A percentile compares a stretch with the other conserved stretches of the same genome.
Conservation (phyloP, 64 coral and sea anemone species). For the Trachythela sp. region DNA sequence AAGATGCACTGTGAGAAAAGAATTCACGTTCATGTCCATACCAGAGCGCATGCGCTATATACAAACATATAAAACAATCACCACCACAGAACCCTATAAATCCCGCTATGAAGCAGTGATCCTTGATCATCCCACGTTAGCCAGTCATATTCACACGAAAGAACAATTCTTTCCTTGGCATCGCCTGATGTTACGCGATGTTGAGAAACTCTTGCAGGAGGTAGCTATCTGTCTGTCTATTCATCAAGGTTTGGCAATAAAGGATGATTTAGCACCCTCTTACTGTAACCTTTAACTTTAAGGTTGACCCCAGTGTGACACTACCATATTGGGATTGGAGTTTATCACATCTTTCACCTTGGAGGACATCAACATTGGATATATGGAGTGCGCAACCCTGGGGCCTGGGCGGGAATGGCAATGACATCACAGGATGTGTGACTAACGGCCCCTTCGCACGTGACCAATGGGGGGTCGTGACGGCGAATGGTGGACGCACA, state of each 20-base stretch:
- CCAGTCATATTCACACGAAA: conserved; percentile 12
- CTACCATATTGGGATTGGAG: conserved; percentile 10
- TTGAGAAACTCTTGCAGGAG: conserved; percentile 24
- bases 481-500: not conserved
- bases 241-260: not conserved
- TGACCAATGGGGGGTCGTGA: not conserved
- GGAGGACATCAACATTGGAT: not conserved
- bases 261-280: no score
- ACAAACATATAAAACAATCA: not conserved
- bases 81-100: not conserved
- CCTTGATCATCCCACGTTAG: not conserved
- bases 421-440: conserved; percentile 5
- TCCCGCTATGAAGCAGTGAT: not conserved
- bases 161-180: conserved; percentile 7
- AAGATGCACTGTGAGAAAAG: not conserved
- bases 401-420: not conserved
- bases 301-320: not conserved
- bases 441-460: not conserved
- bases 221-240: not conserved
- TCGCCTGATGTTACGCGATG: not conserved
- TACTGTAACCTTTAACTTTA: not conserved
- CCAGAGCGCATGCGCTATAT: not conserved
- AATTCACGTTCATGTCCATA: not conserved
- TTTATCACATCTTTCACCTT: not conserved
- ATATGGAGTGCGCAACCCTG: not conserved